Evolutionary conservation across 2,888 invertebrate species (phyloP).

Genomic region (Colostygia pectinataria): DNA sequence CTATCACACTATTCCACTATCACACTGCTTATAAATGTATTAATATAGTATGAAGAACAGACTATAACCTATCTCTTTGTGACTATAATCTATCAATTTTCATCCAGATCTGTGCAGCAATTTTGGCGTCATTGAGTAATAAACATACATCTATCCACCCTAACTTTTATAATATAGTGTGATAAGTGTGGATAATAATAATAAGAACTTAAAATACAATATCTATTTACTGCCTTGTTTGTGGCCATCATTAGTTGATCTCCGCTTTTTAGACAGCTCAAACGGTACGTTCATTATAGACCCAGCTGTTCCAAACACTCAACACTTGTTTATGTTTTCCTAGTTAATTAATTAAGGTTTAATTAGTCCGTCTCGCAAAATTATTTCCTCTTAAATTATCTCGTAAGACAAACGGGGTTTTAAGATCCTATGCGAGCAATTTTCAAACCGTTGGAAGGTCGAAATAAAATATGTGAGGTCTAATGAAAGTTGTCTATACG

Average conservation of each 20-base stretch:
- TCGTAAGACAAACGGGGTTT: slow-evolving; percentile 49
- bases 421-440: slow-evolving; percentile 47
- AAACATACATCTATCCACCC: too few species aligned
- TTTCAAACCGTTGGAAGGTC: slow-evolving; percentile 50
- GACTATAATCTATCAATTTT: too few species aligned
- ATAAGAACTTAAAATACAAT: too few species aligned
- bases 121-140: too few species aligned
- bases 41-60: too few species aligned
- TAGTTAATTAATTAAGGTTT: slow-evolving; percentile 64
- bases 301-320: slow-evolving; percentile 41
- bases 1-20: too few species aligned
- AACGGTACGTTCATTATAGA: slow-evolving; percentile 38
- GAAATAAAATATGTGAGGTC: slow-evolving; percentile 58
- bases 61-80: too few species aligned
- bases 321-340: slow-evolving; percentile 59
- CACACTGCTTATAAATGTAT: too few species aligned
- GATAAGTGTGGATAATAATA: too few species aligned
- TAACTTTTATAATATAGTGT: too few species aligned
- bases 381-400: slow-evolving; percentile 64
- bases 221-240: too few species aligned
- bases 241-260: not conserved
- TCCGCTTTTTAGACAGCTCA: not conserved
- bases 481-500: slow-evolving; percentile 48
- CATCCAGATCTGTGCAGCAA: too few species aligned
- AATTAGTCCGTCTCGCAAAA: slow-evolving; percentile 60